phyloP scores from a whole-genome alignment of 2,888 invertebrate species.

The Blastobasis lacticolella region DNA sequence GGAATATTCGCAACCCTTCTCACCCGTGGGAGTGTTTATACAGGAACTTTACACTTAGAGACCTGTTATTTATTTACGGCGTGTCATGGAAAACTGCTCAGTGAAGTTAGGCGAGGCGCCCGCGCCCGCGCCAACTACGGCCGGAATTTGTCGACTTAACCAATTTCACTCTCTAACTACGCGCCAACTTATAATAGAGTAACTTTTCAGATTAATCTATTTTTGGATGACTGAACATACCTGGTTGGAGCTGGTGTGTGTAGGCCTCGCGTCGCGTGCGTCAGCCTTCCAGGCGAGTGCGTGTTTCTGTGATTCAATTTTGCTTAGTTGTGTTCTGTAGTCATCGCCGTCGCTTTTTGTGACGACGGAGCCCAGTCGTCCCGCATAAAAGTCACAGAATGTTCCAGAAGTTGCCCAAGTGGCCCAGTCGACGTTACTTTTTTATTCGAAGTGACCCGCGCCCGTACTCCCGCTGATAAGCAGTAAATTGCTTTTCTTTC shows the following conservation, averaged over 20 bases:
- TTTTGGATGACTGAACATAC: slow-evolving; percentile 6
- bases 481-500: slow-evolving; percentile 70
- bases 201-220: slow-evolving; percentile 58
- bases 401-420: slow-evolving; percentile 27
- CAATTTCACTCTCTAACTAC: slow-evolving; percentile 48
- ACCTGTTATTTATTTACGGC: slow-evolving; percentile 21
- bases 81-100: slow-evolving; percentile 26
- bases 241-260: no score
- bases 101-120: slow-evolving; percentile 31
- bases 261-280: no score
- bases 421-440: slow-evolving; percentile 37
- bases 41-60: slow-evolving; percentile 10
- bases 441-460: slow-evolving; percentile 50
- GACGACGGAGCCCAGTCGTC: not conserved
- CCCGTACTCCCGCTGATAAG: slow-evolving; percentile 56
- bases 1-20: not conserved
- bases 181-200: slow-evolving; percentile 62
- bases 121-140: slow-evolving; percentile 42
- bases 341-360: no score
- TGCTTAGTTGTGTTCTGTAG: no score
- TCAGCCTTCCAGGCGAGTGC: no score
- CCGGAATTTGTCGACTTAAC: slow-evolving; percentile 56
- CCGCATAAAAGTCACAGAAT: slow-evolving; percentile 7
- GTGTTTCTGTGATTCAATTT: no score
- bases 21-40: not conserved